These are phyloP conservation scores for Athrips mouffetella DNA, from an alignment of 2,888 invertebrate genomes.

Conservation along the genomic window DNA sequence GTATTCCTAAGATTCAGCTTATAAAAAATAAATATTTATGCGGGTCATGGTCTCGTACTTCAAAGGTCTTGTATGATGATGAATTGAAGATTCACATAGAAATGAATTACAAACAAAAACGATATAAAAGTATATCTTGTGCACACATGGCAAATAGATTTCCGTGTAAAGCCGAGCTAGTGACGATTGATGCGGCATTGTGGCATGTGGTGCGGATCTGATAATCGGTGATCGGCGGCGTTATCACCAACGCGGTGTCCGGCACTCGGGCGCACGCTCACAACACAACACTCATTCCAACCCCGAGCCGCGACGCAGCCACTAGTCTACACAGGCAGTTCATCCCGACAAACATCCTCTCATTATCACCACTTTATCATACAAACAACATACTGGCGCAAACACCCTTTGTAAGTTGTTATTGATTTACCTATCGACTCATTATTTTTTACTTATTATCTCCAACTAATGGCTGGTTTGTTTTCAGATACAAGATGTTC, in stretches of 20 bases:
- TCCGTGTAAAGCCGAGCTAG: neutral
- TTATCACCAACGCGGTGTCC: constrained; percentile 53
- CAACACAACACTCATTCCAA: constrained; percentile 44
- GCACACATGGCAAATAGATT: neutral
- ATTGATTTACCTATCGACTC: constrained; percentile 8
- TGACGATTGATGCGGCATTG: neutral
- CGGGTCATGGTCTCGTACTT: too few species aligned
- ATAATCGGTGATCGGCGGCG: constrained; percentile 65
- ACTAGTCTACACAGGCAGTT: constrained; percentile 43
- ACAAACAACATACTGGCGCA: constrained; percentile 23
- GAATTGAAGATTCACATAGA: too few species aligned
- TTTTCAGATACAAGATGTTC: constrained; percentile 53
- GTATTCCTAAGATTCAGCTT: too few species aligned
- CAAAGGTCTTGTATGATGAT: too few species aligned
- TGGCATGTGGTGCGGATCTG: constrained; percentile 28
- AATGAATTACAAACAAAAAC: too few species aligned
- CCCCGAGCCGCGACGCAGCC: constrained; percentile 51
- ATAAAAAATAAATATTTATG: too few species aligned
- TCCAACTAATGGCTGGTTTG: neutral
- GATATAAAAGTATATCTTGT: too few species aligned
- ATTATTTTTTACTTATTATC: neutral
- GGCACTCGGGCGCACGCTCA: constrained; percentile 29
- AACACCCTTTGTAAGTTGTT: constrained; percentile 16
- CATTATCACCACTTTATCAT: constrained; percentile 20
- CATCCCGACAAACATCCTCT: constrained; percentile 29